These are phyloP conservation scores for Hylomyscus alleni DNA, from an alignment of 2,797 vertebrate genomes.

Conservation along the genomic window DNA sequence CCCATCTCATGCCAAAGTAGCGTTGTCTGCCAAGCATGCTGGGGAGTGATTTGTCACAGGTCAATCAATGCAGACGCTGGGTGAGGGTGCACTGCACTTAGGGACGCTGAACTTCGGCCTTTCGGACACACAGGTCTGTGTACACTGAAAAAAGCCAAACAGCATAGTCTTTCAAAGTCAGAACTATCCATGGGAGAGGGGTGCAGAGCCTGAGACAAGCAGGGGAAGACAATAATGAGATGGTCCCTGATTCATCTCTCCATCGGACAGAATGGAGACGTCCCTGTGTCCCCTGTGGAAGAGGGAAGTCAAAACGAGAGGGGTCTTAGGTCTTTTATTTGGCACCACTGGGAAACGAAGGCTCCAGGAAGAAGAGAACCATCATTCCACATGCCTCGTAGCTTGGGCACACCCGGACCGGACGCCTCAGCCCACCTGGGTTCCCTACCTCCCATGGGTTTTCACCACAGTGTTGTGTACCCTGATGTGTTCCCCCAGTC, in stretches of 20 bases:
- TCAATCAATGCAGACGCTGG: background rate
- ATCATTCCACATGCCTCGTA: background rate
- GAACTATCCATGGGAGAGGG: background rate
- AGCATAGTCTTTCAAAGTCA: background rate
- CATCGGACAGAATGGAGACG: background rate
- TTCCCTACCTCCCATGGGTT: background rate
- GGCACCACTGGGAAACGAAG: background rate
- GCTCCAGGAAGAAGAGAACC: background rate
- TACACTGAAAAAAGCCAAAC: constrained; percentile 47
- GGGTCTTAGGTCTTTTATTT: background rate
- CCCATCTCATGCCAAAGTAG: background rate
- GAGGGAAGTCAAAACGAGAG: background rate
- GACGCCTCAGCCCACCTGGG: background rate
- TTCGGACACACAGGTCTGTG: constrained; percentile 27
- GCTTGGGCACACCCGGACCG: background rate
- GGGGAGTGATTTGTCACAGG: background rate
- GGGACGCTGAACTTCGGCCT: constrained; percentile 62
- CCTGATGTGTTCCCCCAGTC: background rate
- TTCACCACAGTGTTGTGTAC: background rate
- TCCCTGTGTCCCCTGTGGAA: background rate
- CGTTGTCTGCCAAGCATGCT: background rate
- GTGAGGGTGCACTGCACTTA: background rate
- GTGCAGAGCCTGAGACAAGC: background rate
- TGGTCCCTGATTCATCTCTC: background rate
- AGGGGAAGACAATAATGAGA: background rate